Evolutionary conservation across 2,113 vertebrate species (phyloP).

Genomic region (Dicrurus megarhynchus): DNA sequence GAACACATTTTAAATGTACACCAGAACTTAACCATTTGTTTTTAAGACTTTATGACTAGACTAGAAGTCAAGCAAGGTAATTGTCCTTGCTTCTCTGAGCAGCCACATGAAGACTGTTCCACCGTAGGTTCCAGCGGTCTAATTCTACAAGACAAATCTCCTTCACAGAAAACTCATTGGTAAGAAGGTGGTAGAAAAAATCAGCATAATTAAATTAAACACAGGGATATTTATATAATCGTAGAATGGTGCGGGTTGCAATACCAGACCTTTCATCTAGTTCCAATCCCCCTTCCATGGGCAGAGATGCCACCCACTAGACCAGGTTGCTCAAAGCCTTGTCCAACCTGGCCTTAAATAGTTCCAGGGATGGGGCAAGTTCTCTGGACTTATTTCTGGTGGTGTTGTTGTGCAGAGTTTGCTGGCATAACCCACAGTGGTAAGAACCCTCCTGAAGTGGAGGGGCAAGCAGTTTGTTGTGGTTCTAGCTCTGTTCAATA

Average conservation of each 20-base stretch:
- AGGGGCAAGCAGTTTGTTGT: neutral
- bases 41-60: neutral
- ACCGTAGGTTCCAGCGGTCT: neutral
- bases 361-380: neutral
- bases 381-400: neutral
- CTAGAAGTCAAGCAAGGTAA: neutral
- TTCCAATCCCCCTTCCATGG: too few relatives aligned
- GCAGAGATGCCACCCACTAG: neutral
- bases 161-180: neutral
- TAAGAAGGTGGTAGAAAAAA: neutral
- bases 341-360: neutral
- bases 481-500: neutral
- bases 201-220: neutral
- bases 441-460: neutral
- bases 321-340: neutral
- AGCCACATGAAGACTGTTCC: neutral
- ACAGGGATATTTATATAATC: fast-evolving
- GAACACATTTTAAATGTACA: neutral
- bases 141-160: neutral
- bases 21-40: neutral
- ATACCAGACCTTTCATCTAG: neutral
- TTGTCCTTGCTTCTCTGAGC: fast-evolving
- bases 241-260: neutral
- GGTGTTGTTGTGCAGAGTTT: neutral
- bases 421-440: neutral